These are phyloP conservation scores for Apeltes quadracus DNA, from an alignment of 2,113 vertebrate species.

Conservation along the genomic window DNA sequence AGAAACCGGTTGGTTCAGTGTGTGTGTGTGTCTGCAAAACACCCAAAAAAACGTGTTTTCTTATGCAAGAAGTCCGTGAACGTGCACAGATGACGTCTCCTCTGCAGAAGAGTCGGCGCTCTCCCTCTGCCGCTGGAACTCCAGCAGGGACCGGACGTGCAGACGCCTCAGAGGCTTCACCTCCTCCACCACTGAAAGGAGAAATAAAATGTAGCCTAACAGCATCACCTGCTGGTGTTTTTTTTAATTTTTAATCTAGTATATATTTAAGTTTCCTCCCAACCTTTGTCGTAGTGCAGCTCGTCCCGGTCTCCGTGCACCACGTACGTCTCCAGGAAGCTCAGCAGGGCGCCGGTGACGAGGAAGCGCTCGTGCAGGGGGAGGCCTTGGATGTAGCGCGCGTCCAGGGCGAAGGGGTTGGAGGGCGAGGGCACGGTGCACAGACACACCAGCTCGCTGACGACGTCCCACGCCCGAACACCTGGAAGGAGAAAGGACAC, in stretches of 20 bases:
- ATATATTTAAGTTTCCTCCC: too few species aligned
- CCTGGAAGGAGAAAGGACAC: too few species aligned
- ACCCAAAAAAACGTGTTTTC: too few species aligned
- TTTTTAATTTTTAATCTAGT: too few species aligned
- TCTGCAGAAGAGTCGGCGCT: slow-evolving; percentile 1
- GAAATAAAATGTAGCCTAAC: slow-evolving; percentile 34
- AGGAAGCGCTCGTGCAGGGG: slow-evolving; percentile 78
- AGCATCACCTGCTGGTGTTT: slow-evolving; percentile 46
- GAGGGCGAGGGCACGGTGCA: slow-evolving; percentile 81
- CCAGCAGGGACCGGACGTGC: slow-evolving; percentile 77
- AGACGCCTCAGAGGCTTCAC: slow-evolving; percentile 77
- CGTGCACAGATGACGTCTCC: neutral
- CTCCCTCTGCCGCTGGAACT: slow-evolving; percentile 61
- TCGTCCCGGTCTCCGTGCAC: slow-evolving; percentile 76
- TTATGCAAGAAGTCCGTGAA: neutral
- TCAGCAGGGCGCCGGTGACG: slow-evolving; percentile 79
- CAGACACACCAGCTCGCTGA: slow-evolving; percentile 81
- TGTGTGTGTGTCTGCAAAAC: too few species aligned
- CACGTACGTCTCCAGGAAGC: slow-evolving; percentile 81
- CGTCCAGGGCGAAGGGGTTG: slow-evolving; percentile 83
- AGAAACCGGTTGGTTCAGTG: neutral
- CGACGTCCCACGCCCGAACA: slow-evolving; percentile 79
- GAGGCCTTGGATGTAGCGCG: slow-evolving; percentile 79
- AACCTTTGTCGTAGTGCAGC: slow-evolving; percentile 78
- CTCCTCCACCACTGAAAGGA: slow-evolving; percentile 78